These are phyloP conservation scores for Schmidtea mediterranea DNA, from an alignment of 1,140 invertebrate species.

Conservation along the genomic window DNA sequence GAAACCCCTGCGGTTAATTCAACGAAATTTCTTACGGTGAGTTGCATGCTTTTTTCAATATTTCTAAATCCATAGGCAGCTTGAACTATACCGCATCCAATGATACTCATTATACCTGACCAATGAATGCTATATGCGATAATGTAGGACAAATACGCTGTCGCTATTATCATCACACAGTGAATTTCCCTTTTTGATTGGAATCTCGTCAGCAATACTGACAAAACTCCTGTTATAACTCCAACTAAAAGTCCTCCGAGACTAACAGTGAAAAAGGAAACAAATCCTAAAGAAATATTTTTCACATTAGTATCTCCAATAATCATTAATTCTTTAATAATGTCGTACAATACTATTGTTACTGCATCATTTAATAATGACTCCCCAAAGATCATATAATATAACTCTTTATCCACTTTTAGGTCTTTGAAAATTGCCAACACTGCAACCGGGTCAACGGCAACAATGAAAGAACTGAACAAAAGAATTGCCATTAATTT, in stretches of 20 bases:
- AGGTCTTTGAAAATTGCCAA: constrained; percentile 95
- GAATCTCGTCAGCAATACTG: constrained; percentile 73
- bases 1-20: background rate
- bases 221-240: constrained; percentile 70
- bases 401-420: constrained; percentile 83
- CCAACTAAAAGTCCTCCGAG: constrained; percentile 74
- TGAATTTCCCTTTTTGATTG: constrained; percentile 83
- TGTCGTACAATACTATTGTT: constrained; percentile 24
- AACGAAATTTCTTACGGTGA: no score
- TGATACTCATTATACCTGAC: constrained; percentile 45
- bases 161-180: constrained; percentile 69
- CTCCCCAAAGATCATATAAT: constrained; percentile 96
- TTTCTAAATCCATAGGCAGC: constrained; percentile 4
- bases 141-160: constrained; percentile 75
- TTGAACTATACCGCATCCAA: constrained; percentile 4
- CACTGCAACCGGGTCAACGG: constrained; percentile 33
- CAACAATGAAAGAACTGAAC: constrained; percentile 22
- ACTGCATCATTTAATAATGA: constrained; percentile 58
- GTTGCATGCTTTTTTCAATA: background rate
- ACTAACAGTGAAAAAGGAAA: constrained; percentile 63
- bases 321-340: constrained; percentile 19
- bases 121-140: constrained; percentile 91
- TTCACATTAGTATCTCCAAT: constrained; percentile 19
- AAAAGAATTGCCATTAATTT: background rate
- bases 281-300: constrained; percentile 51